These are phyloP conservation scores for Chionis minor DNA, from an alignment of 2,113 vertebrate species.

Conservation along the genomic window DNA sequence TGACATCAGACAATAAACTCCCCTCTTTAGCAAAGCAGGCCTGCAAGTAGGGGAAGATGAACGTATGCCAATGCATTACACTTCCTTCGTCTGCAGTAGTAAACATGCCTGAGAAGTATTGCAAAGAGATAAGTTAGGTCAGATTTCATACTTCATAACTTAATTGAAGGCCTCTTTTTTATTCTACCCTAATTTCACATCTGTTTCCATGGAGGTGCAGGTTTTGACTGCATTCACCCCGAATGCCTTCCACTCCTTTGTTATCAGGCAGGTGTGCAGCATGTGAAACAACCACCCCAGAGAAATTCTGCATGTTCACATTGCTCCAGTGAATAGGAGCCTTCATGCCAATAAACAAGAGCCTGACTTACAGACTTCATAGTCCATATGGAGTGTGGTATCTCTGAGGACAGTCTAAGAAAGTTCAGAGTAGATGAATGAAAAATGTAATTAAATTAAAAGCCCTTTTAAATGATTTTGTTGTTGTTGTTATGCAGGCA, in stretches of 20 bases:
- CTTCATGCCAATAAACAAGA: constrained; percentile 9
- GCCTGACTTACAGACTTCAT: neutral
- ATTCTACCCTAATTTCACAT: neutral
- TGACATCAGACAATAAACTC: neutral
- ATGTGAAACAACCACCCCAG: neutral
- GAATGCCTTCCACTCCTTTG: constrained; percentile 21
- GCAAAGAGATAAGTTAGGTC: neutral
- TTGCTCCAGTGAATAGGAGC: neutral
- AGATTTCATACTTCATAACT: neutral
- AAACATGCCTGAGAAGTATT: neutral
- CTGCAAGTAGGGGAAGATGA: neutral
- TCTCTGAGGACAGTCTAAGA: neutral
- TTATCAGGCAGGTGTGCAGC: neutral
- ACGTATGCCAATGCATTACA: neutral
- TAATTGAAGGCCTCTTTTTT: constrained; percentile 10
- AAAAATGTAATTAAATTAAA: neutral
- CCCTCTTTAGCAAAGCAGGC: neutral
- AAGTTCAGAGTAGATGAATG: neutral
- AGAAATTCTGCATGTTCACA: neutral
- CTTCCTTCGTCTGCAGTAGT: neutral
- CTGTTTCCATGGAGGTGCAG: neutral
- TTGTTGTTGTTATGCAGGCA: neutral
- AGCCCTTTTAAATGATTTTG: neutral
- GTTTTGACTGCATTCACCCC: constrained; percentile 2
- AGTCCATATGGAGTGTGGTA: neutral